Conservation (phyloP, 2,797 vertebrate species). For the Chaetodon trifasciatus region DNA sequence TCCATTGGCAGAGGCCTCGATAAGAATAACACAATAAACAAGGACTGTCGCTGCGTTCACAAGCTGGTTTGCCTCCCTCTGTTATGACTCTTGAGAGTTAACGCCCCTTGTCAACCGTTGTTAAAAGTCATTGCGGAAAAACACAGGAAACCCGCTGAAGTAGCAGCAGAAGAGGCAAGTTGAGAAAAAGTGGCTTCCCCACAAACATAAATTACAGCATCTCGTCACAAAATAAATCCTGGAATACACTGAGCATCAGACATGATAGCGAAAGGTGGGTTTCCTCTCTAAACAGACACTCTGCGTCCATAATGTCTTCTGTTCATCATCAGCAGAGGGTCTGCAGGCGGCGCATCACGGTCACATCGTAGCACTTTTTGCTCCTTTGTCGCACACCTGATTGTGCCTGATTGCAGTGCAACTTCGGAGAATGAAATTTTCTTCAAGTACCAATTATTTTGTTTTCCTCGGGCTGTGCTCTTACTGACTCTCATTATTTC, state of each 20-base stretch:
- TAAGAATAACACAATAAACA: background rate
- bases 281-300: conserved; percentile 28
- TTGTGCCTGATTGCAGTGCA: conserved; percentile 40
- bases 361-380: conserved; percentile 10
- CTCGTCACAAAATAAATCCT: conserved; percentile 26
- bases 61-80: conserved; percentile 30
- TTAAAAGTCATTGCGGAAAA: conserved; percentile 50
- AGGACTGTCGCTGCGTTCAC: background rate
- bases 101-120: conserved; percentile 54
- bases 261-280: conserved; percentile 70
- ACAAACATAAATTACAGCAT: conserved; percentile 21
- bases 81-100: conserved; percentile 26
- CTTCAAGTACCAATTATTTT: conserved; percentile 48
- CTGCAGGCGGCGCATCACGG: background rate
- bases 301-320: background rate
- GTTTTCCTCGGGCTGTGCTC: conserved; percentile 40
- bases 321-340: background rate
- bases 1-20: no score
- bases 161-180: conserved; percentile 24
- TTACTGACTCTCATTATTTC: conserved; percentile 47
- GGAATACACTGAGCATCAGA: conserved; percentile 44
- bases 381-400: conserved; percentile 30
- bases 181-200: conserved; percentile 27
- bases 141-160: conserved; percentile 65
- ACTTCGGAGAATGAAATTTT: conserved; percentile 23